These are phyloP conservation scores for Anoplolepis gracilipes DNA, from an alignment of 1,140 invertebrate species.

Conservation along the genomic window DNA sequence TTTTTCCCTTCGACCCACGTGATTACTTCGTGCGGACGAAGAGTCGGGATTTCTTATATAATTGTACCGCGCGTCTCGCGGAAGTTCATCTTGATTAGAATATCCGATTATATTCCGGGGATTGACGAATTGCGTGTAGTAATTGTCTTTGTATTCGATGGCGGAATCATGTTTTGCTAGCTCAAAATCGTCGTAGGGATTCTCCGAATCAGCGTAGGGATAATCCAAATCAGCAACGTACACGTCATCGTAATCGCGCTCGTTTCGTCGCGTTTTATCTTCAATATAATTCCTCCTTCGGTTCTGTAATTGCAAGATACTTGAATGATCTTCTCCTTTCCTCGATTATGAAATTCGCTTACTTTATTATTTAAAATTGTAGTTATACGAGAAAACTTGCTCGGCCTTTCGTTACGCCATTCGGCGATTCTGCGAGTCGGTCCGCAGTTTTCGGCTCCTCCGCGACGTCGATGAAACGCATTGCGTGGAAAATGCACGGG, in stretches of 20 bases:
- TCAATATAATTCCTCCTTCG: background rate
- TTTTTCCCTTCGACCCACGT: background rate
- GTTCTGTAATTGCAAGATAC: background rate
- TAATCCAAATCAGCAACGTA: background rate
- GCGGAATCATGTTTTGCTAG: background rate
- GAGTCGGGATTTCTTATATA: background rate
- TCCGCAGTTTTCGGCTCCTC: background rate
- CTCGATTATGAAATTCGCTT: background rate
- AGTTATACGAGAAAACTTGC: background rate
- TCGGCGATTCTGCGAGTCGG: slow-evolving; percentile 8
- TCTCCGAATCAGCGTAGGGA: background rate
- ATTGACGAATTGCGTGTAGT: background rate
- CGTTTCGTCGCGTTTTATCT: background rate
- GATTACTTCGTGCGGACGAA: background rate
- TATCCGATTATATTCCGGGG: background rate
- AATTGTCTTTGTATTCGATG: background rate
- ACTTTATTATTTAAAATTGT: background rate
- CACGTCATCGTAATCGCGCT: background rate
- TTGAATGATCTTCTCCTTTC: too few species aligned
- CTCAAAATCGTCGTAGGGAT: slow-evolving; percentile 3
- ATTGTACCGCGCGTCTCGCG: background rate
- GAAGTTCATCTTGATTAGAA: background rate
- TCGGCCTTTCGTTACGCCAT: background rate
- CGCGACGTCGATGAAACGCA: slow-evolving; percentile 5
- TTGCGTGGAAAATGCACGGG: background rate